phyloP scores from a whole-genome alignment of 2,888 invertebrate species.

The Fragum whitleyi region DNA sequence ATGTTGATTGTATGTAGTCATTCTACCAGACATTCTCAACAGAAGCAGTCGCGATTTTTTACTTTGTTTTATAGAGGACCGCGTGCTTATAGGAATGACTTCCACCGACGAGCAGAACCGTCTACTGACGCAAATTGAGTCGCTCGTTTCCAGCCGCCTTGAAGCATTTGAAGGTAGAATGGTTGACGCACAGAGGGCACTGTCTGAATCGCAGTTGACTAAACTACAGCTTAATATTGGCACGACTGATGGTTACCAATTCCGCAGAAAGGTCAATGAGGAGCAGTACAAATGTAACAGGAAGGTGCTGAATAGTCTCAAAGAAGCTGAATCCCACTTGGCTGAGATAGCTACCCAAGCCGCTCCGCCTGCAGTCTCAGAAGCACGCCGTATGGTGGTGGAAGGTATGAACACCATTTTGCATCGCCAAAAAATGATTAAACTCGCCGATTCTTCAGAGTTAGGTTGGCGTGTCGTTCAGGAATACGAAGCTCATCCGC shows the following conservation, averaged over 20 bases:
- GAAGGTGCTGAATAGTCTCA: constrained; percentile 4
- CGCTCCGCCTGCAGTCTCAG: neutral
- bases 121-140: neutral
- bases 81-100: neutral
- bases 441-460: constrained; percentile 37
- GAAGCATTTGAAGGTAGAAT: neutral
- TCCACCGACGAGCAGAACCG: neutral
- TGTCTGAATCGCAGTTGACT: neutral
- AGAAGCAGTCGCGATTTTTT: neutral
- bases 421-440: constrained; percentile 26
- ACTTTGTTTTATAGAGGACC: neutral
- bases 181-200: neutral
- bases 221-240: neutral
- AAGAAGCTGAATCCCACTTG: constrained; percentile 6
- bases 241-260: neutral
- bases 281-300: constrained; percentile 22
- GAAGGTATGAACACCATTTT: constrained; percentile 21
- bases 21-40: neutral
- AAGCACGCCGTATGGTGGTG: neutral
- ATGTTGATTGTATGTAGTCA: constrained; percentile 15
- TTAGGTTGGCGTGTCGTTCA: constrained; percentile 22
- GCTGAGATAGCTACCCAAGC: neutral
- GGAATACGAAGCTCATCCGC: constrained; percentile 41
- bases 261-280: constrained; percentile 14
- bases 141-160: neutral